phyloP scores from a whole-genome alignment of 1,140 invertebrate genomes.

The Cydia splendana region DNA sequence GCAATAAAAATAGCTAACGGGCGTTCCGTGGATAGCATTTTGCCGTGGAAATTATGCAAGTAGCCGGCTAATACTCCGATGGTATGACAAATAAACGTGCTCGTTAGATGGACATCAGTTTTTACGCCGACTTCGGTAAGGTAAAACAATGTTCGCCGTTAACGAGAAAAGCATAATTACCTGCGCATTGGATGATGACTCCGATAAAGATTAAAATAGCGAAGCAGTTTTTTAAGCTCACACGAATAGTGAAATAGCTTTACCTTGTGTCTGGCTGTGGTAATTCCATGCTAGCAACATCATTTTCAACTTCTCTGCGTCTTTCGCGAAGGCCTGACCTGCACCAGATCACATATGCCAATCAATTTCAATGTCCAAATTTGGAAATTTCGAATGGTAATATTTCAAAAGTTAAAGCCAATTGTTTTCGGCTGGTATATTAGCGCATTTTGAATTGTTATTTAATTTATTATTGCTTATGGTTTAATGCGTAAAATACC shows the following conservation, averaged over 20 bases:
- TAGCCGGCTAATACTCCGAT: slow-evolving; percentile 19
- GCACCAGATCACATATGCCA: slow-evolving; percentile 76
- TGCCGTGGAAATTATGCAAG: slow-evolving; percentile 64
- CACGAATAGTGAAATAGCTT: slow-evolving; percentile 46
- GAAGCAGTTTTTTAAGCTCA: slow-evolving; percentile 32
- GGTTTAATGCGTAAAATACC: slow-evolving; percentile 55
- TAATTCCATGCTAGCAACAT: slow-evolving; percentile 92
- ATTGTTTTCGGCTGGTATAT: slow-evolving; percentile 51
- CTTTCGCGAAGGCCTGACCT: slow-evolving; percentile 85
- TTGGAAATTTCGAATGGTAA: slow-evolving; percentile 44
- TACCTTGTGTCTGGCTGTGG: slow-evolving; percentile 86
- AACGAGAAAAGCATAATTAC: slow-evolving; percentile 16
- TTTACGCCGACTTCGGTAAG: background rate
- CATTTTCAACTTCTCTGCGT: slow-evolving; percentile 90
- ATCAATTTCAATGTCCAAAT: slow-evolving; percentile 63
- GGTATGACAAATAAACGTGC: background rate
- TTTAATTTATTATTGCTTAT: slow-evolving; percentile 34
- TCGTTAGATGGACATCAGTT: slow-evolving; percentile 3
- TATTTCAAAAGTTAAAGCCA: slow-evolving; percentile 53
- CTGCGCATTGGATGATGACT: background rate
- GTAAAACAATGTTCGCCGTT: slow-evolving; percentile 35
- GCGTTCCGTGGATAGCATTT: slow-evolving; percentile 38
- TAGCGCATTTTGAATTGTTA: slow-evolving; percentile 39
- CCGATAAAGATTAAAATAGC: slow-evolving; percentile 5
- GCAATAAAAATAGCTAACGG: slow-evolving; percentile 68